These are phyloP conservation scores for Andrena minutula DNA, from an alignment of 2,888 invertebrate species.

Conservation along the genomic window DNA sequence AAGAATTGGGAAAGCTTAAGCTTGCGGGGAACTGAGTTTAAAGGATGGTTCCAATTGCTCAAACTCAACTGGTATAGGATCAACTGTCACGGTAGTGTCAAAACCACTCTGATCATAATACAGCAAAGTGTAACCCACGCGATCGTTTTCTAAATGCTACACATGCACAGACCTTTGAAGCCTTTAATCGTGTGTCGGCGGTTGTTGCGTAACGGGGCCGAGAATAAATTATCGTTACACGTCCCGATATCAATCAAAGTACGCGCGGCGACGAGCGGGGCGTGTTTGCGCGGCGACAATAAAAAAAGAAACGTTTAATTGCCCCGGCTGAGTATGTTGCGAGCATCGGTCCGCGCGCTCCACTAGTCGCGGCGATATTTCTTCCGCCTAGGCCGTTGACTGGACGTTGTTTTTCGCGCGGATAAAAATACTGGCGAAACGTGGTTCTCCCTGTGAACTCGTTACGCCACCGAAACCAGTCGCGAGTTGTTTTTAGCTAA, in stretches of 20 bases:
- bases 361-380: constrained; percentile 24
- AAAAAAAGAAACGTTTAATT: background rate
- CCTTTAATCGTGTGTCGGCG: constrained; percentile 15
- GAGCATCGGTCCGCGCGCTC: background rate
- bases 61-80: no score
- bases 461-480: background rate
- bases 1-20: no score
- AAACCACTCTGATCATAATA: background rate
- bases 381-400: constrained; percentile 39
- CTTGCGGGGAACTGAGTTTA: no score
- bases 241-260: constrained; percentile 35
- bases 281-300: constrained; percentile 3
- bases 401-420: constrained; percentile 13
- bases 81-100: background rate
- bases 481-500: background rate
- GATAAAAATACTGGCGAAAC: constrained; percentile 1
- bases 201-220: constrained; percentile 34
- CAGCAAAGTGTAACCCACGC: background rate
- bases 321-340: background rate
- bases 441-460: background rate
- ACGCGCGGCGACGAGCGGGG: background rate
- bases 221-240: constrained; percentile 38
- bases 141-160: background rate
- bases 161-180: background rate
- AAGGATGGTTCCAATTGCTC: no score